These are phyloP conservation scores for Tamias sibiricus DNA, from an alignment of 2,113 vertebrate species.

Conservation along the genomic window DNA sequence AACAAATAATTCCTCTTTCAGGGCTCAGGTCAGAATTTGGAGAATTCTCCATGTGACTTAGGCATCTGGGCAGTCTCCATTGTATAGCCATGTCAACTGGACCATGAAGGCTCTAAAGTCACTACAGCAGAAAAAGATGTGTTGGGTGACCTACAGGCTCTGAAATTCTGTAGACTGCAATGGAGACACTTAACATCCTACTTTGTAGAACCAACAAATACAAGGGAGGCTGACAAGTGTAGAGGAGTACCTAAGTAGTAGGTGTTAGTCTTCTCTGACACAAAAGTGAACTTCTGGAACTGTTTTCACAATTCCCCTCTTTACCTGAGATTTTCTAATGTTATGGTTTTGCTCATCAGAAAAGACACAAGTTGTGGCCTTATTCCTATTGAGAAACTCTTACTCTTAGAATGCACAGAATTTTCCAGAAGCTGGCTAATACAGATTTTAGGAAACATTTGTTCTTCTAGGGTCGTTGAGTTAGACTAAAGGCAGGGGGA, in stretches of 20 bases:
- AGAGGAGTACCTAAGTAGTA: not conserved
- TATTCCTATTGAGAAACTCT: not conserved
- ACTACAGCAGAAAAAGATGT: not conserved
- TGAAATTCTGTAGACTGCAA: not conserved
- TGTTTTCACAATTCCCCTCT: not conserved
- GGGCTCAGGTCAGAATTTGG: not conserved
- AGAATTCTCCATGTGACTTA: not conserved
- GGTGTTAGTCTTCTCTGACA: not conserved
- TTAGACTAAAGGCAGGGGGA: not conserved
- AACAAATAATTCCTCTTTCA: not conserved
- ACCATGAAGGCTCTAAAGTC: not conserved
- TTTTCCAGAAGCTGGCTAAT: not conserved
- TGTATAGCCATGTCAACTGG: not conserved
- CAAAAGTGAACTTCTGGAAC: not conserved
- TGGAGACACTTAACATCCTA: not conserved
- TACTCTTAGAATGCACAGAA: not conserved
- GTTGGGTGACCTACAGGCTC: not conserved
- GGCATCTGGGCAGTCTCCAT: not conserved
- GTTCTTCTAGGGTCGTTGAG: not conserved
- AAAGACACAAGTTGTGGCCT: not conserved
- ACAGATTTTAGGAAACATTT: constrained; percentile 31
- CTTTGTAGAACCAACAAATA: not conserved
- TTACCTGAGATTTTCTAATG: not conserved
- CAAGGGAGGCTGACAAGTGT: not conserved
- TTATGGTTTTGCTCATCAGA: not conserved